Evolutionary conservation across 2,797 vertebrate genomes (phyloP), one percentile per base, ranked within the genome.

Genomic region (Ispidina lecontei): DNA sequence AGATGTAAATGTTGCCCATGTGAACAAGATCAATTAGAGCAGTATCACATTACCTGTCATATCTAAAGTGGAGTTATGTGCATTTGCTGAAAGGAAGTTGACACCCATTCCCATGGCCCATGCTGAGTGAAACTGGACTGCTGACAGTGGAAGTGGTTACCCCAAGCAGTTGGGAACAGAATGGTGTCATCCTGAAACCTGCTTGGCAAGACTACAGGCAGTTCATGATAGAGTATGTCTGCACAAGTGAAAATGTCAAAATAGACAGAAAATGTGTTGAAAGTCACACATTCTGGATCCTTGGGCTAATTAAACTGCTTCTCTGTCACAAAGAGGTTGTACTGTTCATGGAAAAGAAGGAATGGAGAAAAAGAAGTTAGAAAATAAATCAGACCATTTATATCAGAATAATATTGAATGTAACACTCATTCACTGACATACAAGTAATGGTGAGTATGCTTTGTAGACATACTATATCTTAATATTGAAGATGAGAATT

Each of bases 231-330:
- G n/a, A 97, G 91, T 68, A 96, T 75, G 39, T 95, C 93, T 60
- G 93, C 90, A 5, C 94, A 97, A 58, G 93, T 96, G 67, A 97
- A 98, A 91, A 97, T 70, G 54, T 92, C 93, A 49, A 96, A 95
- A 37, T 78, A 97, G 75, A 96, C 95, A 91, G 97, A 97, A 5
- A 91, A 81, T 33, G 88, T 96, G 35, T 52, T 71, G 46, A 96
- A 97, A 71, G 89, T 93, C 82, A 96, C 91, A 76, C 76, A 26
- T 60, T 93, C 85, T 54, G 84, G 91, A 59, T 96, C 76, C 55
- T 82, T 87, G 14, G 94, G 93, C 22, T 87, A 93, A 87, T 97
- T 92, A 89, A 96, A 97, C 16, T 92, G 95, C 29, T 62, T 59
- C 76, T 97, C 92, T 56, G 87, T 23, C 63, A 67, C 67, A 79